Evolutionary conservation across 2,888 invertebrate species (phyloP), one percentile per base, ranked within the genome.

Genomic region (Caradrina clavipalpis): DNA sequence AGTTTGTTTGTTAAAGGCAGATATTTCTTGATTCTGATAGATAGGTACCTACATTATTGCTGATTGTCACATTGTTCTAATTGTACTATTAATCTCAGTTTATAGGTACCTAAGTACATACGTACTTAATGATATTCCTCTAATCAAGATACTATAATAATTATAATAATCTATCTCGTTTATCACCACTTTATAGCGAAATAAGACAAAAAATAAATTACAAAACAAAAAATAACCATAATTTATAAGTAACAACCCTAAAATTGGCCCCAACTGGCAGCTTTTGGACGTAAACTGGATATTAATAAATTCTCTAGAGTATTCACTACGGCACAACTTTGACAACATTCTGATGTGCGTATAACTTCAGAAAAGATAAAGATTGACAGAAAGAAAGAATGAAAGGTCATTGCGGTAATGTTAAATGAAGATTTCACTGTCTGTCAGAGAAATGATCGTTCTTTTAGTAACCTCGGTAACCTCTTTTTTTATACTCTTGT

Each of bases 251-350:
- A 10, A 2, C 78, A 80, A 31, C 77, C 77, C 71, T 76, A 70
- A 7, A 17, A 1, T 31, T 10, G 11, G 0, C 15, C 31, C 39
- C 50, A 19, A 42, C 8, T 45, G 61, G 5, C 50, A 62, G 57
- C 26, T 51, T 76, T 67, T 57, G 5, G 66, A 51, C 60, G 51
- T 49, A 67, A 78, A 67, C 73, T 67, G 66, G 71, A 81, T 81
- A 78, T 72, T 77, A 77, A 78, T 64, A 78, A 81, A 77, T 77
- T 77, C 81, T 17, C 66, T 3, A 1, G 67, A 49, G 78, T 55
- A 67, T 61, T 63, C 22, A 42, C 45, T 53, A 42, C 15, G 58
- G 15, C 7, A 64, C 15, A 62, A 81, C 49, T 68, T 62, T 42
- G 19, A 53, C 50, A 81, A 78, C 54, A 61, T 78, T 61, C 49